phyloP scores from a whole-genome alignment of 2,888 invertebrate species.

The Falcaria lacertinaria region DNA sequence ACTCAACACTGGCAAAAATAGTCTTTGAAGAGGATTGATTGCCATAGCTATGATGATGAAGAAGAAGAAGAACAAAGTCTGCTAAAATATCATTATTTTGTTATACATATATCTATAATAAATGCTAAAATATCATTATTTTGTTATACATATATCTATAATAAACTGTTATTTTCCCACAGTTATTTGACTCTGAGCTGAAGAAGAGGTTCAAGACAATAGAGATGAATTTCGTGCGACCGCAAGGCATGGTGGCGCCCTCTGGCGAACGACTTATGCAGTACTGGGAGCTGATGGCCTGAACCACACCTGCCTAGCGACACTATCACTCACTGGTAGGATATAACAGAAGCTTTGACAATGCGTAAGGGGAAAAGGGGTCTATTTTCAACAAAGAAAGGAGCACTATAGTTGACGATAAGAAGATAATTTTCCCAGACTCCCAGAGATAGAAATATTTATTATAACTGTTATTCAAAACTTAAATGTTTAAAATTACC shows the following conservation, averaged over 20 bases:
- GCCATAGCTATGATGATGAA: too few species aligned
- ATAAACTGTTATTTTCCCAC: slow-evolving; percentile 16
- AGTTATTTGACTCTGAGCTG: slow-evolving; percentile 89
- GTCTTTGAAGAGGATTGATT: too few species aligned
- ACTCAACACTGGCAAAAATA: too few species aligned
- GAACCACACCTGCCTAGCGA: slow-evolving; percentile 17
- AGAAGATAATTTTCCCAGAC: background rate
- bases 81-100: too few species aligned
- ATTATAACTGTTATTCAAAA: background rate
- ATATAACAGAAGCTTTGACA: background rate
- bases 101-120: background rate
- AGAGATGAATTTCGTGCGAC: slow-evolving; percentile 87
- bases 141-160: background rate
- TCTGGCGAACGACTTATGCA: slow-evolving; percentile 83
- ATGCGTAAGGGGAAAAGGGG: too few species aligned
- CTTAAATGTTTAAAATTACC: background rate
- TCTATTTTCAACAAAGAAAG: too few species aligned
- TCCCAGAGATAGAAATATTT: background rate
- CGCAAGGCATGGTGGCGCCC: slow-evolving; percentile 80
- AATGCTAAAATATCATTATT: too few species aligned
- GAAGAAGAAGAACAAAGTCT: too few species aligned
- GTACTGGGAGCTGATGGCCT: slow-evolving; percentile 81
- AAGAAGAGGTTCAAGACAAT: slow-evolving; percentile 87
- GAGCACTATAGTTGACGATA: too few species aligned
- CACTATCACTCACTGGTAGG: background rate